These are phyloP conservation scores for Rhinatrema bivittatum DNA, from an alignment of 2,797 vertebrate genomes.

Conservation along the genomic window DNA sequence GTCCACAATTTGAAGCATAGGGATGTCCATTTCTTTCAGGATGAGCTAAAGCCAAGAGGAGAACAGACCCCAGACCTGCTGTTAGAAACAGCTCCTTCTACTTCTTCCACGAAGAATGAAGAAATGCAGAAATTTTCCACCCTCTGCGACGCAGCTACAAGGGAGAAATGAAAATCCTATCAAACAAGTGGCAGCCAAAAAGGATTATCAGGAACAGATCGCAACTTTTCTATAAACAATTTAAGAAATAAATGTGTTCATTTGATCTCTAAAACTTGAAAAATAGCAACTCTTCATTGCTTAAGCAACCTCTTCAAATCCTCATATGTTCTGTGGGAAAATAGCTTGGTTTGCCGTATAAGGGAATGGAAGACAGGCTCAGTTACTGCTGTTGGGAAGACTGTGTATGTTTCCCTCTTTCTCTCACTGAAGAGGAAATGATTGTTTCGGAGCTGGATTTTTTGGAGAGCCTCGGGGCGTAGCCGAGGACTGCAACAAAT, in stretches of 20 bases:
- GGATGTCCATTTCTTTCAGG: conserved; percentile 69
- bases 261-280: too few species aligned
- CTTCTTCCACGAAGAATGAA: not conserved
- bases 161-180: not conserved
- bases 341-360: too few species aligned
- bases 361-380: too few species aligned
- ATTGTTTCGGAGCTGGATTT: conserved; percentile 57
- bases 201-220: too few species aligned
- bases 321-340: too few species aligned
- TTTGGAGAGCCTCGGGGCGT: conserved; percentile 61
- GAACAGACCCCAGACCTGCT: conserved; percentile 18
- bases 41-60: conserved; percentile 9
- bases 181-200: not conserved
- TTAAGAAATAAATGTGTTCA: too few species aligned
- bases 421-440: conserved; percentile 56
- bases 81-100: too few species aligned
- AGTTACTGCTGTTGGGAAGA: too few species aligned
- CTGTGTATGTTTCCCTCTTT: conserved; percentile 30
- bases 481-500: conserved; percentile 63
- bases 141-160: not conserved
- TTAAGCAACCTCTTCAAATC: too few species aligned
- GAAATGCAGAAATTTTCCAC: not conserved
- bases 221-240: too few species aligned
- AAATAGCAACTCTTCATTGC: too few species aligned
- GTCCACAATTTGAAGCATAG: conserved; percentile 44